Base-by-base conservation (phyloP, 1,140 invertebrate species). In the Rhyzopertha dominica region DNA sequence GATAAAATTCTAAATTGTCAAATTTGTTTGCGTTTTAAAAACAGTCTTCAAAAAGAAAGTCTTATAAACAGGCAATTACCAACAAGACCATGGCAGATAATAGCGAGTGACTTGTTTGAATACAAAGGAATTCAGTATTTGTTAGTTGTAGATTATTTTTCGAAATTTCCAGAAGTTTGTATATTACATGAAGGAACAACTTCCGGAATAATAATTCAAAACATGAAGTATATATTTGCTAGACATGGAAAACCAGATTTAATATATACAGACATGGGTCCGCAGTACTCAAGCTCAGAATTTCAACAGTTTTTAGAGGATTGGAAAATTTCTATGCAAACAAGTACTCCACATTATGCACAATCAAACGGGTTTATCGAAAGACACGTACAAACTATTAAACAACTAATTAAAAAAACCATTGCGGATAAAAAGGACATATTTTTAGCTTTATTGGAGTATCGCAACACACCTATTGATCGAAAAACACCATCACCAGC, bases 281-380 rank as follows among this genome's bases (percentile, higher is more conserved):
- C 68, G 2, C 65, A 67, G 26, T 72, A 61, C 47, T 23, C 38
- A 4, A 61, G 49, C 13, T 24, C 28, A 9, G 49, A 61, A 35
- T 74, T 73, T 47, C 43, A 44, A 38, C 34, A 54, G 5, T 74
- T 74, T 57, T 29, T 53, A 1, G 50, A 56, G 20, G 47, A 63
- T 5, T 73, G 65, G 59, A 56, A 57, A n/a, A 63, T 74, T 43
- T 24, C 48, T 8, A 61, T n/a, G 46, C 37, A 45, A 5, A 67
- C 62, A 1, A 63, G 54, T 17, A 63, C 54, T 38, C 69, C 67
- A 1, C 22, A 54, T 42, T 59, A 66, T 44, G 41, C 59, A 1
- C 49, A 63, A 41, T 61, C 55, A 1, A 69, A 69, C 52, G 64
- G 67, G 3, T 39, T 56, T 31, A 59, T 49, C 17, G 66, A 71